Percentiles rank a stretch among this genome's conserved stretches.
Conservation (phyloP, 2,113 vertebrate genomes). For the Archilochus colubris region DNA sequence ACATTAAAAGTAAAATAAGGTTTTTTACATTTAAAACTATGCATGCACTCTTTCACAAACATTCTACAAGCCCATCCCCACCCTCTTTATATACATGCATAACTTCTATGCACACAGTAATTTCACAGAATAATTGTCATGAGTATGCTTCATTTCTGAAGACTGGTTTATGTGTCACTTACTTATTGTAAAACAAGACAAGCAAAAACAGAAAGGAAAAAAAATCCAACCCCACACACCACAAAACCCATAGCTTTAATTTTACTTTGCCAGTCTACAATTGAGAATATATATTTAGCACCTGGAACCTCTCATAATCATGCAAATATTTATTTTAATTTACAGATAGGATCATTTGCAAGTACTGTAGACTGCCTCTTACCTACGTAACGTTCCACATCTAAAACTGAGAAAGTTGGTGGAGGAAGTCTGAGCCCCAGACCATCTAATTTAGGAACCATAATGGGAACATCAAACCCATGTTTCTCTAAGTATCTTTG, state of each 20-base stretch:
- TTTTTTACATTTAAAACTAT: background rate
- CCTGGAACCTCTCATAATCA: background rate
- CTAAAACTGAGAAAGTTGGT: constrained; percentile 87
- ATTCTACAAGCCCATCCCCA: background rate
- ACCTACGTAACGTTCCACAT: constrained; percentile 97
- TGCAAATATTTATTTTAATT: constrained; percentile 4
- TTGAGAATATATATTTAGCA: background rate
- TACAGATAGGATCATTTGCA: background rate
- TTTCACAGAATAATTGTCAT: background rate
- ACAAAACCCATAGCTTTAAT: background rate
- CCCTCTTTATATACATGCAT: background rate
- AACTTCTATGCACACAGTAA: background rate
- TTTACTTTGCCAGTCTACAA: background rate
- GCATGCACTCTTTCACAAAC: background rate
- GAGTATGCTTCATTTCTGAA: background rate
- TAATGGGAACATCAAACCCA: constrained; percentile 91
- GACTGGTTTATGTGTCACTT: rapidly evolving
- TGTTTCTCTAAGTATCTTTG: constrained; percentile 93
- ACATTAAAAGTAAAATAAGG: background rate
- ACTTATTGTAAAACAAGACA: background rate
- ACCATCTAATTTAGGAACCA: constrained; percentile 88
- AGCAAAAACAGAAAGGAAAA: background rate
- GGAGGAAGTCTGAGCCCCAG: constrained; percentile 92
- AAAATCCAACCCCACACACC: background rate
- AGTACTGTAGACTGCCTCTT: constrained; percentile 66